Evolutionary conservation across 2,888 invertebrate genomes (phyloP).

Genomic region (Heliconius erato): DNA sequence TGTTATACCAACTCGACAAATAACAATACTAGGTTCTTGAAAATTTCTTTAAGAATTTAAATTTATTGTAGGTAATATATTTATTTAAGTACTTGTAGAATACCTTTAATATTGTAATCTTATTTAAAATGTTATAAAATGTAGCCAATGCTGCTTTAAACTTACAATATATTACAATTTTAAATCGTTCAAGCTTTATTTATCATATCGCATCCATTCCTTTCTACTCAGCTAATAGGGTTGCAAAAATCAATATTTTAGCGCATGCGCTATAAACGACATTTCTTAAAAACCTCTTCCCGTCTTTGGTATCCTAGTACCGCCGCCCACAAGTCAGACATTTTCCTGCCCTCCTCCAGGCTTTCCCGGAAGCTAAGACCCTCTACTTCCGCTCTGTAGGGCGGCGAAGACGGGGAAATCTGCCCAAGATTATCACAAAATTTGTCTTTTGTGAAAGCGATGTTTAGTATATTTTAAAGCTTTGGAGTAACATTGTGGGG

Average conservation of each 20-base stretch:
- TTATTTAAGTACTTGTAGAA: no score
- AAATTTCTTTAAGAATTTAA: no score
- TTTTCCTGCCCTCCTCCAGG: conserved; percentile 81
- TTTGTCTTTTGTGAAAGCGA: conserved; percentile 9
- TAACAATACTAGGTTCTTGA: no score
- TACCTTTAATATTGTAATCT: background rate
- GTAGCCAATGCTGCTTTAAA: background rate
- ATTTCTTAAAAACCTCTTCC: conserved; percentile 54
- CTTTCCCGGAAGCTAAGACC: conserved; percentile 72
- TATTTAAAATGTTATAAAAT: background rate
- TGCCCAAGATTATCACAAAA: conserved; percentile 38
- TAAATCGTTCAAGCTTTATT: background rate
- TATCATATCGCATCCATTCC: conserved; percentile 32
- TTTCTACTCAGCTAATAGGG: conserved; percentile 41
- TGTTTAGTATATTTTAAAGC: background rate
- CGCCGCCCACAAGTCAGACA: conserved; percentile 83
- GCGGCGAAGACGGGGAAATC: conserved; percentile 60
- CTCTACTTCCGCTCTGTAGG: conserved; percentile 75
- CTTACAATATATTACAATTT: background rate
- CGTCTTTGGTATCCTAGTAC: conserved; percentile 69
- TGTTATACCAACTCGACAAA: no score
- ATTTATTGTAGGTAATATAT: no score
- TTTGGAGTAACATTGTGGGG: background rate
- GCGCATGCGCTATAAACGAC: conserved; percentile 67
- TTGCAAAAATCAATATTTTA: conserved; percentile 63